Percentiles rank a stretch among this genome's conserved stretches.
Evolutionary conservation across 2,888 invertebrate species (phyloP).

Genomic region (Dascillus cervinus): DNA sequence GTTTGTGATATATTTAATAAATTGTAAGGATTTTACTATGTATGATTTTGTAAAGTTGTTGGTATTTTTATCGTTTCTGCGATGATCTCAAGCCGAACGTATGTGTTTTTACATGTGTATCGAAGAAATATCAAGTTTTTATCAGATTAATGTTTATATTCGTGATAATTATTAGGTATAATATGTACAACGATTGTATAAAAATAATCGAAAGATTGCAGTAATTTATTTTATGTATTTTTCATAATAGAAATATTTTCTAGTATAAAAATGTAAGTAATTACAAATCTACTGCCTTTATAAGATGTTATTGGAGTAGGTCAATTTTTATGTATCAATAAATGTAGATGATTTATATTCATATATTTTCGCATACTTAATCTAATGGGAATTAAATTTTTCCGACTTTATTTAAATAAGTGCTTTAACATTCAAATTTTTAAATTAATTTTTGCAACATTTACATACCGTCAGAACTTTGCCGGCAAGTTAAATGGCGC

Average conservation of each 20-base stretch:
- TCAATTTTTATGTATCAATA: slow-evolving; percentile 23
- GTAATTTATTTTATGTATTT: slow-evolving; percentile 17
- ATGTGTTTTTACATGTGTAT: slow-evolving; percentile 3
- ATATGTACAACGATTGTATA: slow-evolving; percentile 21
- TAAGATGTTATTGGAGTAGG: slow-evolving; percentile 21
- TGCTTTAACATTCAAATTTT: no score
- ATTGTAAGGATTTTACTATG: not conserved
- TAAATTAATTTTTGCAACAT: no score
- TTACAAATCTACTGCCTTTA: slow-evolving; percentile 20
- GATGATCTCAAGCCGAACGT: slow-evolving; percentile 10
- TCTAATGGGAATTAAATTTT: no score
- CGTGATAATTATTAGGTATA: slow-evolving; percentile 11
- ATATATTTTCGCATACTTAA: no score
- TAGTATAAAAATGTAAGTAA: slow-evolving; percentile 8
- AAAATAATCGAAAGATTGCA: slow-evolving; percentile 13
- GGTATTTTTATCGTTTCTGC: no score
- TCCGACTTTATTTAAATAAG: no score
- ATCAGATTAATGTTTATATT: slow-evolving; percentile 8
- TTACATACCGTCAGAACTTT: no score
- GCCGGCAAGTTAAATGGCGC: no score
- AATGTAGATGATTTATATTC: slow-evolving; percentile 20
- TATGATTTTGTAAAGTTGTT: no score
- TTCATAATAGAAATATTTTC: slow-evolving; percentile 12
- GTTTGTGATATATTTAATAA: slow-evolving; percentile 20
- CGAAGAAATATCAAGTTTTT: slow-evolving; percentile 5